A percentile compares a stretch with the other conserved stretches of the same genome.
Evolutionary conservation across 2,888 invertebrate species (phyloP).

Genomic region (Phengaris arion): DNA sequence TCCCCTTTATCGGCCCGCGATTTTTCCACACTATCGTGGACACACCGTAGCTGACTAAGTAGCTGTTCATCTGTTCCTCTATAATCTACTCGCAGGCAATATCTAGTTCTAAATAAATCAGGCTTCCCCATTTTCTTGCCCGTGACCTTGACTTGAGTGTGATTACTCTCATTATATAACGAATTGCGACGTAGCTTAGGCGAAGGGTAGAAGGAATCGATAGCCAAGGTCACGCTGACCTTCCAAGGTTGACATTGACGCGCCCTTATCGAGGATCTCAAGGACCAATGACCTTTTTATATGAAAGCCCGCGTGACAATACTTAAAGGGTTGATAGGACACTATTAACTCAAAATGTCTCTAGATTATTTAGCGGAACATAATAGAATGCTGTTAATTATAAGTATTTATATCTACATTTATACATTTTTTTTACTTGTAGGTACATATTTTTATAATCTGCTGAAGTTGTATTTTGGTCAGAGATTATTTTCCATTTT

Average conservation of each 20-base stretch:
- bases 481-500: neutral
- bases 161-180: conserved; percentile 19
- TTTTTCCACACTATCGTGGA: too few species aligned
- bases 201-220: conserved; percentile 29
- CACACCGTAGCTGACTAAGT: too few species aligned
- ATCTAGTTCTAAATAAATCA: too few species aligned
- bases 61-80: too few species aligned
- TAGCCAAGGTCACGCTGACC: conserved; percentile 45
- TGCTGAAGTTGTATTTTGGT: neutral
- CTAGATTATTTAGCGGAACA: neutral
- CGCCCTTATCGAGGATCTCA: conserved; percentile 41
- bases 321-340: neutral
- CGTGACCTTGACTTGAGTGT: neutral
- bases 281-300: conserved; percentile 47
- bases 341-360: neutral
- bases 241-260: conserved; percentile 45
- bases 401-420: neutral
- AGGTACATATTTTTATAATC: neutral
- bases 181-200: conserved; percentile 1
- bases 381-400: neutral
- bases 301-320: conserved; percentile 25
- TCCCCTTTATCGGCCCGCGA: too few species aligned
- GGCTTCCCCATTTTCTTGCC: neutral
- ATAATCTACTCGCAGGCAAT: too few species aligned
- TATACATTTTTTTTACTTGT: neutral